phyloP scores from a whole-genome alignment of 1,140 invertebrate genomes.

The Condylostylus longicornis region DNA sequence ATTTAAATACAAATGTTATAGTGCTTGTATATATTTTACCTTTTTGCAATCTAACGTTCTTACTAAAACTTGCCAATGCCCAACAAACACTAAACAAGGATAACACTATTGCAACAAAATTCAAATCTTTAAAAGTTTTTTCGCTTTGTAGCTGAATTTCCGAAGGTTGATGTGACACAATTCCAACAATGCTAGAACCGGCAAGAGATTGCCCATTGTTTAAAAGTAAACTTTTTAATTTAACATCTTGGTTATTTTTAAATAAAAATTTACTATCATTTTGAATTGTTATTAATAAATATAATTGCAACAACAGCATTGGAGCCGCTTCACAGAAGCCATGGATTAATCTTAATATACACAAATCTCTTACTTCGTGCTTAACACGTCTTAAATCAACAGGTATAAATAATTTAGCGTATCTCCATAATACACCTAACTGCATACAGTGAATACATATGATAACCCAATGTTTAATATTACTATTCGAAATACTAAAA shows the following conservation, averaged over 20 bases:
- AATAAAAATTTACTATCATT: constrained; percentile 4
- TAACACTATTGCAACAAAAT: constrained; percentile 63
- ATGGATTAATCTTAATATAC: constrained; percentile 67
- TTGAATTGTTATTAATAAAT: constrained; percentile 45
- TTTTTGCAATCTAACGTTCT: constrained; percentile 65
- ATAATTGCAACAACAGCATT: constrained; percentile 69
- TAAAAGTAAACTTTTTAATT: constrained; percentile 4
- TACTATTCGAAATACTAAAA: not conserved
- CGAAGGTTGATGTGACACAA: constrained; percentile 5
- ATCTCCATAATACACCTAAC: constrained; percentile 75
- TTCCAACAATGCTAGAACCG: too few species aligned
- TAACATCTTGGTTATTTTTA: not conserved
- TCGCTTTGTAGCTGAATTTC: constrained; percentile 3
- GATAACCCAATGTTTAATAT: constrained; percentile 19
- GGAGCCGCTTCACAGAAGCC: constrained; percentile 77
- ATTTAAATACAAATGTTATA: too few species aligned
- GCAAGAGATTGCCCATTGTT: constrained; percentile 2
- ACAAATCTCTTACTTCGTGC: constrained; percentile 56
- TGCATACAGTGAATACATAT: constrained; percentile 58
- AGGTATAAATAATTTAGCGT: constrained; percentile 73
- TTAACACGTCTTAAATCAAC: constrained; percentile 71
- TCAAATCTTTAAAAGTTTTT: constrained; percentile 52
- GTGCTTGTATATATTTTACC: too few species aligned
- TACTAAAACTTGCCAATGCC: constrained; percentile 80
- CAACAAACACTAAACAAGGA: constrained; percentile 77